Percentiles rank a stretch among this genome's conserved stretches.
These are phyloP conservation scores for Butastur rufipennis DNA, from an alignment of 2,113 vertebrate genomes.

Conservation along the genomic window DNA sequence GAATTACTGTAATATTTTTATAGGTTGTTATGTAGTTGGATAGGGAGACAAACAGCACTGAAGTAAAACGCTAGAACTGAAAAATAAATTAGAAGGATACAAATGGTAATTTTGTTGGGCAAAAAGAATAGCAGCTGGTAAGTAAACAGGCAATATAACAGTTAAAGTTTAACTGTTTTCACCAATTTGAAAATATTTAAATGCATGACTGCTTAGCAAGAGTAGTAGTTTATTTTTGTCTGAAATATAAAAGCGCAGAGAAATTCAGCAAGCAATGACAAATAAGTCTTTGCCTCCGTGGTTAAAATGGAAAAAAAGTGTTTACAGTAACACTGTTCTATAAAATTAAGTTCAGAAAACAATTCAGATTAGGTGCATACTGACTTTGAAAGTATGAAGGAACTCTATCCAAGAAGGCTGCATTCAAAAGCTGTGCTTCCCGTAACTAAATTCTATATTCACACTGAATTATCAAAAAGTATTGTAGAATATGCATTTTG, in stretches of 20 bases:
- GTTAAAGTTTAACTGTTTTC: background rate
- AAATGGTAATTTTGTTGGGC: background rate
- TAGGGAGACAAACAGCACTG: background rate
- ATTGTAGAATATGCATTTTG: background rate
- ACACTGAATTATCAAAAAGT: background rate
- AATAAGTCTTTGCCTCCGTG: background rate
- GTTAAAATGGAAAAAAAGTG: background rate
- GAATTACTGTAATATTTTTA: background rate
- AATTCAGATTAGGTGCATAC: rapidly evolving
- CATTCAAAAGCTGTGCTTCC: background rate
- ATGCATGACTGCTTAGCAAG: background rate
- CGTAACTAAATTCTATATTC: background rate
- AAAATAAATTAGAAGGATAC: background rate
- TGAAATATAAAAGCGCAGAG: background rate
- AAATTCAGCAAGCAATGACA: background rate
- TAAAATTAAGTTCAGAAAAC: background rate
- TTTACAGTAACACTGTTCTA: background rate
- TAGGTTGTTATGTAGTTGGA: background rate
- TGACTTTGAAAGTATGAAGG: background rate
- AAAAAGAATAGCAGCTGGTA: background rate
- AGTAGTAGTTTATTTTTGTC: background rate
- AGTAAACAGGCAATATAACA: background rate
- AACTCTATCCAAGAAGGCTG: background rate
- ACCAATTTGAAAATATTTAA: background rate
- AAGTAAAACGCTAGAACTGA: background rate